Conservation (phyloP, 2,113 vertebrate species). For the Balaenoptera acutorostrata region DNA sequence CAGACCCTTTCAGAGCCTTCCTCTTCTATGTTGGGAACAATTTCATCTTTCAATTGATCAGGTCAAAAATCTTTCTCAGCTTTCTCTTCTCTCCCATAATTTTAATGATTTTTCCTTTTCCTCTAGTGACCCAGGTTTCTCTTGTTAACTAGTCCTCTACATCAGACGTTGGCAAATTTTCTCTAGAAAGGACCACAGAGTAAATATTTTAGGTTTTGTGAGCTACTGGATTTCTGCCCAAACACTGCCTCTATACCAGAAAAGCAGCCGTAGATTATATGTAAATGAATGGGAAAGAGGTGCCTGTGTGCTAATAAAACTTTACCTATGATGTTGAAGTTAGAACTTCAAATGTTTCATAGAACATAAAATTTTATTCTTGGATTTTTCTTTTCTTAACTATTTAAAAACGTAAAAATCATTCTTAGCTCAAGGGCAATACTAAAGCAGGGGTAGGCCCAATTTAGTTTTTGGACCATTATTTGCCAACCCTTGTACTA, state of each 20-base stretch:
- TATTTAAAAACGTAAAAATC: neutral
- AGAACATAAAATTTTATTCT: neutral
- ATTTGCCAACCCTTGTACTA: neutral
- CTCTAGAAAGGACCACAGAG: neutral
- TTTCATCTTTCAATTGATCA: neutral
- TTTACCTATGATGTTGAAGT: neutral
- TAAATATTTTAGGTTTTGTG: neutral
- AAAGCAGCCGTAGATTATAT: neutral
- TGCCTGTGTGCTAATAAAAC: neutral
- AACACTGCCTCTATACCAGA: neutral
- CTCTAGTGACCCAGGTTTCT: neutral
- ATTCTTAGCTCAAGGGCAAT: neutral
- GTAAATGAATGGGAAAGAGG: neutral
- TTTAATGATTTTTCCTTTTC: neutral
- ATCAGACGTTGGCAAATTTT: neutral
- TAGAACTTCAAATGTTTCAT: neutral
- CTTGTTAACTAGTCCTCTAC: neutral
- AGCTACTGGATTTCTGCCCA: neutral
- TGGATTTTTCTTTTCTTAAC: neutral
- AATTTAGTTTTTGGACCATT: neutral
- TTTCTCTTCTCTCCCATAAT: neutral
- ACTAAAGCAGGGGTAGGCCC: neutral
- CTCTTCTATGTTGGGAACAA: neutral
- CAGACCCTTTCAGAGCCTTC: neutral
- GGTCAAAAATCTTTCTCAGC: neutral